These are phyloP conservation scores for Drosophila pruinosa DNA, from an alignment of 1,140 invertebrate genomes.

Conservation along the genomic window DNA sequence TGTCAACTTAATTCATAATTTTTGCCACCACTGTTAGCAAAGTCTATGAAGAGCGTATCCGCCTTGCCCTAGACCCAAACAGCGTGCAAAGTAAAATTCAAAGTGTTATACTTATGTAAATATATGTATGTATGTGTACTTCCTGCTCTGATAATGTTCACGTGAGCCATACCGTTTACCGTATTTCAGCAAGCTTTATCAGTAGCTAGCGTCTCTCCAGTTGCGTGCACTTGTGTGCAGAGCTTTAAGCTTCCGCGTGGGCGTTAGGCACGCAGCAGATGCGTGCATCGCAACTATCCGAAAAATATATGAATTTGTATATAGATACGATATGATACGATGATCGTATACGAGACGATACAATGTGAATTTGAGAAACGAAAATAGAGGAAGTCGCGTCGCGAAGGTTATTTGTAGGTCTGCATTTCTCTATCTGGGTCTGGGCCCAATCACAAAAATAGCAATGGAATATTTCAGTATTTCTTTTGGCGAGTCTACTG, in stretches of 20 bases:
- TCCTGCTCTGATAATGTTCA: slow-evolving; percentile 56
- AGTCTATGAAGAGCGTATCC: background rate
- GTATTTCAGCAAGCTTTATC: slow-evolving; percentile 13
- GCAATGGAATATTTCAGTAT: slow-evolving; percentile 42
- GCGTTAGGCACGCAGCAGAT: slow-evolving; percentile 45
- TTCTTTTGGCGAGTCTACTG: background rate
- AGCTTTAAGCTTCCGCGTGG: slow-evolving; percentile 43
- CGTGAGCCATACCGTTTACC: slow-evolving; percentile 31
- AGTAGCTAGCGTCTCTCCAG: slow-evolving; percentile 3
- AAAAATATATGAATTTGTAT: background rate
- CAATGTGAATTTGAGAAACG: background rate
- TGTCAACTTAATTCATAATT: too few species aligned
- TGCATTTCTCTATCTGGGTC: slow-evolving; percentile 30
- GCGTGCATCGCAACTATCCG: slow-evolving; percentile 27
- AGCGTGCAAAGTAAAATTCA: background rate
- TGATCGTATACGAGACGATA: slow-evolving; percentile 21
- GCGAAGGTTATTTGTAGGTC: slow-evolving; percentile 75
- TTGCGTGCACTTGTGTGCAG: slow-evolving; percentile 2
- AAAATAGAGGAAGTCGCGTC: slow-evolving; percentile 3
- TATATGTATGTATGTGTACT: background rate
- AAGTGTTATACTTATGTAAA: background rate
- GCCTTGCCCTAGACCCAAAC: background rate
- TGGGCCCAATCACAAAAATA: slow-evolving; percentile 50
- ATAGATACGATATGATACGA: slow-evolving; percentile 9
- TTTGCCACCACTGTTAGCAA: too few species aligned